Evolutionary conservation across 37 sponge, comb jelly and placozoan species (phyloP).

Genomic region (Diacarnus erythraeanus): DNA sequence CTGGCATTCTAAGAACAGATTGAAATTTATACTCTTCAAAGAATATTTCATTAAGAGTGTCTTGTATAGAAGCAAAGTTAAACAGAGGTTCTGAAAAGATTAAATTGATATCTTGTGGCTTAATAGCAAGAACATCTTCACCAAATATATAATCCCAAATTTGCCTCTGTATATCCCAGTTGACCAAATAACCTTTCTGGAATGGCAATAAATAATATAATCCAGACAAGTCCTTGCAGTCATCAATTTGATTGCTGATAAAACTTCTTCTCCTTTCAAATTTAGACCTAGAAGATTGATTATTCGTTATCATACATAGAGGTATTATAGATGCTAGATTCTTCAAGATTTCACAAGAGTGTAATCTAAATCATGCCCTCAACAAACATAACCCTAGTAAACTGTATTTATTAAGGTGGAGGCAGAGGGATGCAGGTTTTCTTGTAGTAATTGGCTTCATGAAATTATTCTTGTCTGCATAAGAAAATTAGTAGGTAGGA

Average conservation of each 20-base stretch:
- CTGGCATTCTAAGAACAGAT: slow-evolving; percentile 62
- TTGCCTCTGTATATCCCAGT: slow-evolving; percentile 95
- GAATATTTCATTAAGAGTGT: slow-evolving; percentile 84
- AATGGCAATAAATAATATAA: slow-evolving; percentile 84
- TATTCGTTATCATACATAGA: no score
- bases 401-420: no score
- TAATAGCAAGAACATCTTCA: slow-evolving; percentile 36
- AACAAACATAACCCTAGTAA: no score
- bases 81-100: slow-evolving; percentile 91
- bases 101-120: slow-evolving; percentile 43
- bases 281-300: slow-evolving; percentile 75
- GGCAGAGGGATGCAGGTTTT: no score
- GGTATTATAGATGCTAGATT: no score
- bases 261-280: slow-evolving; percentile 81
- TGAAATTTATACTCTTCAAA: slow-evolving; percentile 94
- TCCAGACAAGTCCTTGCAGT: slow-evolving; percentile 90
- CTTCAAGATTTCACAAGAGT: no score
- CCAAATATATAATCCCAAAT: slow-evolving; percentile 91
- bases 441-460: no score
- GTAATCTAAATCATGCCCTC: no score
- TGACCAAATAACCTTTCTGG: slow-evolving; percentile 94
- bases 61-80: slow-evolving; percentile 93
- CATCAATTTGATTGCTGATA: slow-evolving; percentile 85
- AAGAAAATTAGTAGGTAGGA: no score
- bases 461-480: no score